phyloP scores from a whole-genome alignment of 2,113 vertebrate genomes.

The Labeo catla region DNA sequence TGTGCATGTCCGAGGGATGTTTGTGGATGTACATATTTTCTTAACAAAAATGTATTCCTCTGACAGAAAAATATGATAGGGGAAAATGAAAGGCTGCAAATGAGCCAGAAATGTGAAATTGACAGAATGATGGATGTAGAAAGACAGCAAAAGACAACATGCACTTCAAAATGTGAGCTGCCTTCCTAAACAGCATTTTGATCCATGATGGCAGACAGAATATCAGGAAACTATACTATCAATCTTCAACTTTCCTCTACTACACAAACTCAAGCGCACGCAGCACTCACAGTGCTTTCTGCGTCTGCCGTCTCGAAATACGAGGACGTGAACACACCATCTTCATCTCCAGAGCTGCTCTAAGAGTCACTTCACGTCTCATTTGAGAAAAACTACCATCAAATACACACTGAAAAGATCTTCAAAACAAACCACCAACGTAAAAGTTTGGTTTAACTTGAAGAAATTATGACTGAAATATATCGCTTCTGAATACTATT shows the following conservation, averaged over 20 bases:
- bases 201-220: not conserved
- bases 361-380: too few relatives aligned
- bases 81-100: not conserved
- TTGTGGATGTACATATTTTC: not conserved
- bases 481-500: too few relatives aligned
- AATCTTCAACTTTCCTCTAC: not conserved
- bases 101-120: not conserved
- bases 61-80: not conserved
- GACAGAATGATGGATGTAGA: not conserved
- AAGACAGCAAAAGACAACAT: not conserved
- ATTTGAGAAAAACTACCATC: too few relatives aligned
- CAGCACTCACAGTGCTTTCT: too few relatives aligned
- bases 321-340: too few relatives aligned
- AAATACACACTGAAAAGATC: too few relatives aligned
- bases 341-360: too few relatives aligned
- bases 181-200: slow-evolving; percentile 14
- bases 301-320: too few relatives aligned
- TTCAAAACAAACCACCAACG: too few relatives aligned
- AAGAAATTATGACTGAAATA: too few relatives aligned
- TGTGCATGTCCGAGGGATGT: slow-evolving; percentile 9
- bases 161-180: not conserved
- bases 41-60: not conserved
- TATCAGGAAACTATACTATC: not conserved
- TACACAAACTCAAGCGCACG: too few relatives aligned
- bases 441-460: too few relatives aligned